These are phyloP conservation scores for Pyrochroa serraticornis DNA, from an alignment of 2,888 invertebrate genomes.

Conservation along the genomic window DNA sequence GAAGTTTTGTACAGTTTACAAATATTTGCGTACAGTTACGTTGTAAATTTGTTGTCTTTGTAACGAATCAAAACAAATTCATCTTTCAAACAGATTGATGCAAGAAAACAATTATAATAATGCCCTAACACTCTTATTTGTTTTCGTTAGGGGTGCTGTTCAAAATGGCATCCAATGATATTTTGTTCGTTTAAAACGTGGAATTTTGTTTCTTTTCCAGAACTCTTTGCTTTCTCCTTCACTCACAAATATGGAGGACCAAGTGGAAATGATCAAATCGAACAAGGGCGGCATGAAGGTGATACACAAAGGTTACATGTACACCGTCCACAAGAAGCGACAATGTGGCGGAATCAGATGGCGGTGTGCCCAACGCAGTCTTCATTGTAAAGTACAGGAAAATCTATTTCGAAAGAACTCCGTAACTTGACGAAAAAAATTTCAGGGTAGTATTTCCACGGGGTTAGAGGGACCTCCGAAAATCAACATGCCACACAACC, in stretches of 20 bases:
- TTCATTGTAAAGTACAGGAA: slow-evolving; percentile 58
- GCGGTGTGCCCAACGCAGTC: slow-evolving; percentile 58
- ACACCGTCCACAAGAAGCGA: slow-evolving; percentile 58
- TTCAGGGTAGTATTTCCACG: slow-evolving; percentile 54
- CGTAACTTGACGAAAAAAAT: too few relatives aligned
- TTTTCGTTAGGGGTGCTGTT: too few relatives aligned
- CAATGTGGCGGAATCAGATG: slow-evolving; percentile 57
- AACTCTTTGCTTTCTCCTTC: not conserved
- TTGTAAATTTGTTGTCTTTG: too few relatives aligned
- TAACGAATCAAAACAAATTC: too few relatives aligned
- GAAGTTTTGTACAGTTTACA: too few relatives aligned
- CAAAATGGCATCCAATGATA: too few relatives aligned
- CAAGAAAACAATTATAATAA: too few relatives aligned
- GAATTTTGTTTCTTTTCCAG: not conserved
- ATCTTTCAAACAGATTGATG: too few relatives aligned
- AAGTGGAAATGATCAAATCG: slow-evolving; percentile 43
- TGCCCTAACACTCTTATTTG: too few relatives aligned
- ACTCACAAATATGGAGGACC: slow-evolving; percentile 20
- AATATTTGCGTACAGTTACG: too few relatives aligned
- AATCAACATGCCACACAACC: slow-evolving; percentile 58
- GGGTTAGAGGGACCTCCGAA: slow-evolving; percentile 43
- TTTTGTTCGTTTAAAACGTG: too few relatives aligned
- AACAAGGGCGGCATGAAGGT: slow-evolving; percentile 61
- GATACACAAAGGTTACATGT: slow-evolving; percentile 59
- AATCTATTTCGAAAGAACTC: too few relatives aligned